Base-by-base conservation (phyloP, 2,797 vertebrate species). In the Melanotaenia pygmaea region DNA sequence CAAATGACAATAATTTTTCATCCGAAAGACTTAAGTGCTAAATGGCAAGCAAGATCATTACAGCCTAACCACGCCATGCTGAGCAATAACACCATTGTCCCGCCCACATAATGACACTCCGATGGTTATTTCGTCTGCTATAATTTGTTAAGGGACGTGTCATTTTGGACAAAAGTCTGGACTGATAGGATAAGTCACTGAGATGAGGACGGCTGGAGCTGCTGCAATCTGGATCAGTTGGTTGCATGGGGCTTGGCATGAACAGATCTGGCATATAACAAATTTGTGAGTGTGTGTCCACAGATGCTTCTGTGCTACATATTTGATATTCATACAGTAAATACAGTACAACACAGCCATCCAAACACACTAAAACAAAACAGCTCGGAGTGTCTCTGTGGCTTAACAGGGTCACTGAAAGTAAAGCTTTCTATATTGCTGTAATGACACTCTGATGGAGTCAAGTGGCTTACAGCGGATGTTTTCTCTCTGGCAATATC, bases 91-190 rank as follows among this genome's bases (percentile, higher is more conserved):
- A 80, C 74, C 64, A 71, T 59, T 45, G 82, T 71, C 77, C 84
- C 66, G 74, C 87, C 89, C 84, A 82, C 92, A 71, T 93, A 95
- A 94, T 93, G 91, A 93, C 91, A 91, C 83, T 89, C 77, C 92
- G 91, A 94, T 94, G 92, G 91, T 94, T 94, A 93, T 94, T 95
- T 93, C 91, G 95, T 95, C 94, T 94, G 91, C 88, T 85, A 76
- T 94, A 93, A 94, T 95, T 94, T 93, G 93, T 92, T 94, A 90
- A 72, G 91, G 91, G 93, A 94, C 88, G 71, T 92, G 94, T 93
- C 94, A 94, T 93, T 93, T 93, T 83, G 80, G 90, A 93, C 86
- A 74, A 90, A 88, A 90, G 86, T 77, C 72, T 75, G 84, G 84
- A 93, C 87, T 92, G 94, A 94, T 92, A 91, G 92, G 90, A 86